phyloP scores from a whole-genome alignment of 2,113 vertebrate species.

The Onychostoma macrolepis region DNA sequence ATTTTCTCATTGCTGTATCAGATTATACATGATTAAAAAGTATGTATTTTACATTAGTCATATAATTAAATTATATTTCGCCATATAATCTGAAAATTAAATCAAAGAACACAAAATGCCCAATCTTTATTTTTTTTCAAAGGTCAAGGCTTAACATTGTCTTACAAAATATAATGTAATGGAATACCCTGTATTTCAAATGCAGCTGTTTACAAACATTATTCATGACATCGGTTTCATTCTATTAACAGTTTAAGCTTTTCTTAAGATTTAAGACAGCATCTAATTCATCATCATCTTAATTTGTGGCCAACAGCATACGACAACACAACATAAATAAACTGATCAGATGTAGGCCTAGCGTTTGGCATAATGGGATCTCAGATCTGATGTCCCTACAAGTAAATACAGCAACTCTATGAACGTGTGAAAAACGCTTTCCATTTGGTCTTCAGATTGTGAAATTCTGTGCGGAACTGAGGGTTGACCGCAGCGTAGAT shows the following conservation, averaged over 20 bases:
- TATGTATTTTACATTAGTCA: neutral
- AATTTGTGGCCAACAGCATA: neutral
- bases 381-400: neutral
- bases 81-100: neutral
- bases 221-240: neutral
- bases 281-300: neutral
- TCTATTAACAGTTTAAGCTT: neutral
- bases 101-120: neutral
- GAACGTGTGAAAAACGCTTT: constrained; percentile 55
- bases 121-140: neutral
- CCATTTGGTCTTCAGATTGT: constrained; percentile 63
- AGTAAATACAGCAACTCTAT: neutral
- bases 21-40: neutral
- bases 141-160: neutral
- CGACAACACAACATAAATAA: neutral
- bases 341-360: neutral
- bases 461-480: constrained; percentile 75
- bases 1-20: neutral
- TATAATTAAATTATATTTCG: neutral
- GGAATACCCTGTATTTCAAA: neutral
- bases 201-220: neutral
- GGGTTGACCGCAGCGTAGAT: constrained; percentile 79
- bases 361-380: neutral
- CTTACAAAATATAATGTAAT: neutral
- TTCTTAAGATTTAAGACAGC: neutral